Conservation (phyloP, 2,113 vertebrate genomes). For the Amblyopsis rosae region DNA sequence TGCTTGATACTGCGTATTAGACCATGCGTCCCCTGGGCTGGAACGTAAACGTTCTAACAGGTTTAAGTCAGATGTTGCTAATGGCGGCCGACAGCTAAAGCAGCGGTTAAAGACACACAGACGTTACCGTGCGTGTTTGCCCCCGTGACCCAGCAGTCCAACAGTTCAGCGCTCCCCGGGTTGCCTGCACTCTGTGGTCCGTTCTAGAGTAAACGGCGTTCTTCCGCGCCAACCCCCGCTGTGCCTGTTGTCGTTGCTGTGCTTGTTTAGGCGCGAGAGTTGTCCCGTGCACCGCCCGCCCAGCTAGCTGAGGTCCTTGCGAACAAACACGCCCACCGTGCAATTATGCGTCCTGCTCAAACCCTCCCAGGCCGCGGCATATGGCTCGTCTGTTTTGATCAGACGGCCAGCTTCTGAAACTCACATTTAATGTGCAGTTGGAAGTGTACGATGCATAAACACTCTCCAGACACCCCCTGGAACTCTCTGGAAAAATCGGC, state of each 20-base stretch:
- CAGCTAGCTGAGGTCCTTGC: too few relatives aligned
- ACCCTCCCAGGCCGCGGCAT: slow-evolving; percentile 35
- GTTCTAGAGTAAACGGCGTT: background rate
- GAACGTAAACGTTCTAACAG: too few relatives aligned
- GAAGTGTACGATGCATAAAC: slow-evolving; percentile 44
- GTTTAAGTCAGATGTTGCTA: too few relatives aligned
- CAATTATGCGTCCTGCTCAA: slow-evolving; percentile 3
- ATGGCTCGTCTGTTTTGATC: slow-evolving; percentile 54
- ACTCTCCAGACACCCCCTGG: slow-evolving; percentile 33
- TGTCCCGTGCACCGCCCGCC: too few relatives aligned
- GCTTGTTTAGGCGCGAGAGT: too few relatives aligned
- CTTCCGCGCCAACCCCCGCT: too few relatives aligned
- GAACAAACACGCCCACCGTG: background rate
- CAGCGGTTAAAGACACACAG: too few relatives aligned
- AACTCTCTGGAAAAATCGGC: slow-evolving; percentile 29
- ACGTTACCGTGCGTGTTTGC: background rate
- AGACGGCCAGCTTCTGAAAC: slow-evolving; percentile 28
- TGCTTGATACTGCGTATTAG: slow-evolving; percentile 8
- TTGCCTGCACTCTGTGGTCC: background rate
- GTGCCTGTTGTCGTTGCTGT: too few relatives aligned
- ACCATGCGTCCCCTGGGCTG: too few relatives aligned
- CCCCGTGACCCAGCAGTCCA: background rate
- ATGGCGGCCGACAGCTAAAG: too few relatives aligned
- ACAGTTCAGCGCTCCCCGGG: background rate
- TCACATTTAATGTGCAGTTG: slow-evolving; percentile 43